These are phyloP conservation scores for Anas georgica DNA, from an alignment of 2,797 vertebrate species.

Conservation along the genomic window DNA sequence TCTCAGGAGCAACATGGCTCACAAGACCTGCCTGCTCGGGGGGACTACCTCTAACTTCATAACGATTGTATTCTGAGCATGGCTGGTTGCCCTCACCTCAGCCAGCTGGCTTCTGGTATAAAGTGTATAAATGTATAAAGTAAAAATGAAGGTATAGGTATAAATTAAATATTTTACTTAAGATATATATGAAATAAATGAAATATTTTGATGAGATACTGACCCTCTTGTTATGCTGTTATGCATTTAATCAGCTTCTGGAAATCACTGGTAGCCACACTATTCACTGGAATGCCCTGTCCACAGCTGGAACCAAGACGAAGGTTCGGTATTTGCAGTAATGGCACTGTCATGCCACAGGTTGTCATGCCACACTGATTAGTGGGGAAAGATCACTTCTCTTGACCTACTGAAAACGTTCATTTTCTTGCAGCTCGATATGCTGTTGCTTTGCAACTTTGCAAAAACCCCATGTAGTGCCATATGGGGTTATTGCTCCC, in stretches of 20 bases:
- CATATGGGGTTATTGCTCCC: not conserved
- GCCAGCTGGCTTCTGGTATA: not conserved
- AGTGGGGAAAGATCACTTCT: rapidly evolving
- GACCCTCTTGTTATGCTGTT: not conserved
- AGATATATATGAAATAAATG: not conserved
- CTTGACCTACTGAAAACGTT: not conserved
- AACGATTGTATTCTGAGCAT: not conserved
- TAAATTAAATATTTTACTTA: not conserved
- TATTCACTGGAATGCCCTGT: not conserved
- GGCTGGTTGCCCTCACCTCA: not conserved
- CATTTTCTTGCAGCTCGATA: not conserved
- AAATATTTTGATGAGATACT: not conserved
- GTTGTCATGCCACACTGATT: not conserved
- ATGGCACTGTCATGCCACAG: not conserved
- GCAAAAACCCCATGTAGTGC: not conserved
- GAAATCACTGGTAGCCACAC: not conserved
- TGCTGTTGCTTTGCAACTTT: not conserved
- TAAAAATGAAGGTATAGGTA: too few species aligned
- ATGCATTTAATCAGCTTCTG: not conserved
- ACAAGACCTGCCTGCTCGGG: not conserved
- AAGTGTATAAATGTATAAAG: not conserved
- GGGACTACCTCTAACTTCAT: not conserved
- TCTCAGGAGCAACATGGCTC: not conserved
- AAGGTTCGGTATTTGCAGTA: not conserved
- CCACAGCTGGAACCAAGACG: not conserved